Percentiles rank a stretch among this genome's conserved stretches.
Conservation (phyloP, 1,140 invertebrate genomes). For the Cydia fagiglandana region DNA sequence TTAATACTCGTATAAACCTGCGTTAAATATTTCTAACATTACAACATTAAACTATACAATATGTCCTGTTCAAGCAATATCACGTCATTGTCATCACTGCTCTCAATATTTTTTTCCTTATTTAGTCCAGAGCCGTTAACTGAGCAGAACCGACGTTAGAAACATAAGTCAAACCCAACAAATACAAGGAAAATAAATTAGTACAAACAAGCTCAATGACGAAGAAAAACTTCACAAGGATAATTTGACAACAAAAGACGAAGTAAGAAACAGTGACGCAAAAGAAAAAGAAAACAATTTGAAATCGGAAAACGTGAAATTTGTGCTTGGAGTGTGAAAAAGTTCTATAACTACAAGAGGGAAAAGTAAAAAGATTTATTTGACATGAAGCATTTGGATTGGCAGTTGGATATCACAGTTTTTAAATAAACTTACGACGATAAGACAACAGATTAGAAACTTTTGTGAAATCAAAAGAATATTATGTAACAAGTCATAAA, state of each 20-base stretch:
- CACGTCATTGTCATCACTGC: neutral
- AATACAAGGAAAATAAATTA: neutral
- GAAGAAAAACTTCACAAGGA: constrained; percentile 6
- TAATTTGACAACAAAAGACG: neutral
- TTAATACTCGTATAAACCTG: too few species aligned
- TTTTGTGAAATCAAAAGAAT: too few species aligned
- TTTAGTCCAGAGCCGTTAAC: neutral
- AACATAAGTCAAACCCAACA: constrained; percentile 4
- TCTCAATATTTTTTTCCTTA: neutral
- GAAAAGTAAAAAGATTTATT: neutral
- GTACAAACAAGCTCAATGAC: neutral
- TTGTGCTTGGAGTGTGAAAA: neutral
- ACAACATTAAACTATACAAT: too few species aligned
- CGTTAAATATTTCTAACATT: too few species aligned
- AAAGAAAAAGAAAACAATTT: constrained; percentile 2
- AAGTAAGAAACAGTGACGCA: neutral
- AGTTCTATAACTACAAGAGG: neutral
- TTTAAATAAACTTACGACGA: too few species aligned
- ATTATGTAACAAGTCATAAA: too few species aligned
- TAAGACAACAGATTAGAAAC: too few species aligned
- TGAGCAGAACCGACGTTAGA: neutral
- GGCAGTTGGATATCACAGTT: too few species aligned
- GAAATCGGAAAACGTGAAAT: neutral
- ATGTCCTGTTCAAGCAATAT: neutral
- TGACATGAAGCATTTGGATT: too few species aligned